phyloP scores from a whole-genome alignment of 2,888 invertebrate genomes.

The Amphimallon solstitiale region DNA sequence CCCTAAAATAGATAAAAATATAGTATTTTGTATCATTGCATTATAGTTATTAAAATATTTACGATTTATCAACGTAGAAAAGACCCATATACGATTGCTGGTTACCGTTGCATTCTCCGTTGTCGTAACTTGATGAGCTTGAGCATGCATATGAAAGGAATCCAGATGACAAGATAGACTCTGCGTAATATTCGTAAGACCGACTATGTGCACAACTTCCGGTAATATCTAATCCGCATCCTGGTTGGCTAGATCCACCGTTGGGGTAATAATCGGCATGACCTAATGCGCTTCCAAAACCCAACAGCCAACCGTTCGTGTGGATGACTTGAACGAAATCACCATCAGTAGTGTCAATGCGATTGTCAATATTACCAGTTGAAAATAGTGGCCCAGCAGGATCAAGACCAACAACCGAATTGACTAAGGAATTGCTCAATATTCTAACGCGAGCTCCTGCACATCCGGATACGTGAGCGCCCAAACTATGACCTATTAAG shows the following conservation, averaged over 20 bases:
- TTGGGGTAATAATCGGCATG: conserved; percentile 59
- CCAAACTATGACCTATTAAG: conserved; percentile 53
- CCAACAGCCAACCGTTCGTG: conserved; percentile 49
- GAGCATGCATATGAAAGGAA: conserved; percentile 53
- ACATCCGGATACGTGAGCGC: conserved; percentile 56
- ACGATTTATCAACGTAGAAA: conserved; percentile 43
- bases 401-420: conserved; percentile 56
- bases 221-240: conserved; percentile 54
- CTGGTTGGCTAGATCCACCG: conserved; percentile 56
- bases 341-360: conserved; percentile 55
- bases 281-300: conserved; percentile 52
- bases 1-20: conserved; percentile 38
- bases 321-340: conserved; percentile 58
- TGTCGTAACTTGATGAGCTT: conserved; percentile 42
- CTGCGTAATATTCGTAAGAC: conserved; percentile 61
- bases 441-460: conserved; percentile 47
- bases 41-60: conserved; percentile 16
- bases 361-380: conserved; percentile 46
- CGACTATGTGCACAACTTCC: conserved; percentile 62
- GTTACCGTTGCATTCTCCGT: conserved; percentile 45
- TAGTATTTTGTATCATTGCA: conserved; percentile 1
- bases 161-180: conserved; percentile 56
- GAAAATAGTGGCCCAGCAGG: conserved; percentile 55
- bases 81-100: conserved; percentile 44
- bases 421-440: conserved; percentile 42